phyloP scores from a whole-genome alignment of 2,113 vertebrate species.

The Oreocharis arfaki region DNA sequence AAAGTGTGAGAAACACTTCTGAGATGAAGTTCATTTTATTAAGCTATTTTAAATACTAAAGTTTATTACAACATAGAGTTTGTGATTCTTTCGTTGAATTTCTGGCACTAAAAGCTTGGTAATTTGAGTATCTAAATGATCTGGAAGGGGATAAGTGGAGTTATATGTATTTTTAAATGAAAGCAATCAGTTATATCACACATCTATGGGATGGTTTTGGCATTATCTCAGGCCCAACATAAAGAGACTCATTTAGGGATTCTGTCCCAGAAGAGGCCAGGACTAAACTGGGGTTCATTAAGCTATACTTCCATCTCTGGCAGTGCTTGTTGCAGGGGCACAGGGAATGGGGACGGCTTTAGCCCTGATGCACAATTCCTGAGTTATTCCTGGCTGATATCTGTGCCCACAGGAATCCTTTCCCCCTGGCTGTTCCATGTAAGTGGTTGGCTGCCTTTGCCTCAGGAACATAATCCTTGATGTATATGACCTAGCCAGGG shows the following conservation, averaged over 20 bases:
- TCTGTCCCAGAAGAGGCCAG: background rate
- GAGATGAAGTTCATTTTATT: constrained; percentile 66
- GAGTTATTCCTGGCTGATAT: background rate
- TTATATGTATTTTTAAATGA: constrained; percentile 5
- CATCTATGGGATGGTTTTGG: background rate
- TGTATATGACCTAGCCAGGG: background rate
- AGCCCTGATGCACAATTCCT: background rate
- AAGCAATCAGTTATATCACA: background rate
- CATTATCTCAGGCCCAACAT: background rate
- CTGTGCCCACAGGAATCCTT: background rate
- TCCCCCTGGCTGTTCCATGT: background rate
- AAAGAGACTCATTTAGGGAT: background rate
- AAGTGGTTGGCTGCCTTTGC: background rate
- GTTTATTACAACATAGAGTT: constrained; percentile 47
- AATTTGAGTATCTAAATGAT: constrained; percentile 47
- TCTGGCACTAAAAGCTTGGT: constrained; percentile 37
- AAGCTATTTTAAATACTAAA: constrained; percentile 64
- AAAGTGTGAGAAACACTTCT: constrained; percentile 27
- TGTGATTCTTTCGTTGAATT: constrained; percentile 54
- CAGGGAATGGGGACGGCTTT: background rate
- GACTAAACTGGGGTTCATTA: background rate
- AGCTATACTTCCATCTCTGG: rapidly evolving
- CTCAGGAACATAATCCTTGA: background rate
- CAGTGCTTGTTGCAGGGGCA: background rate
- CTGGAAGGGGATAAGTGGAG: constrained; percentile 15